These are phyloP conservation scores for Threskiornis aethiopicus DNA, from an alignment of 2,797 vertebrate genomes.

Conservation along the genomic window DNA sequence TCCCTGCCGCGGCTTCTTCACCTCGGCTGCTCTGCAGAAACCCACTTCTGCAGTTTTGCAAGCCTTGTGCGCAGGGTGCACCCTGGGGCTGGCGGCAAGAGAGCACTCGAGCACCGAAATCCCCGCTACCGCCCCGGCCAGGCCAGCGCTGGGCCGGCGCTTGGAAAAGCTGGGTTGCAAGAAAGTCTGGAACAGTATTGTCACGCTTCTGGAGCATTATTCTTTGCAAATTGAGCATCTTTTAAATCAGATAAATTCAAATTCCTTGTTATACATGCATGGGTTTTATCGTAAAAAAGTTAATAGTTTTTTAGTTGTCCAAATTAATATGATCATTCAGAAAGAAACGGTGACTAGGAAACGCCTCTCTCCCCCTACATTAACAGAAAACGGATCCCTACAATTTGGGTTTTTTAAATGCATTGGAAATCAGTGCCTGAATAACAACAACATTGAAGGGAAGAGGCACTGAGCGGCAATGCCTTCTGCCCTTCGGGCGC, in stretches of 20 bases:
- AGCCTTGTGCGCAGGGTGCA: neutral
- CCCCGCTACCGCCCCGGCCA: fast-evolving
- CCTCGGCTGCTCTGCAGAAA: neutral
- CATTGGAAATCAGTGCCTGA: neutral
- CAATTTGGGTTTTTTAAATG: neutral
- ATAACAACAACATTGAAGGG: neutral
- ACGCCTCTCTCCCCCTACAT: fast-evolving
- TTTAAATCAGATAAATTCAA: neutral
- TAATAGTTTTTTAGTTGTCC: neutral
- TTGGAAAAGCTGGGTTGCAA: neutral
- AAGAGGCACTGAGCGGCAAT: neutral
- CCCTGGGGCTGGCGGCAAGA: neutral
- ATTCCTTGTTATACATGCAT: neutral
- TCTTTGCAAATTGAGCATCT: neutral
- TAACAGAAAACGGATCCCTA: neutral
- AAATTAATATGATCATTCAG: neutral
- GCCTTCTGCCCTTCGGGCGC: neutral
- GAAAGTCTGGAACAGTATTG: neutral
- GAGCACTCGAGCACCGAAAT: fast-evolving
- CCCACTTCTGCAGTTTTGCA: neutral
- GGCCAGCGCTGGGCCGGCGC: neutral
- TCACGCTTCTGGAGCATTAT: neutral
- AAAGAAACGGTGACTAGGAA: neutral
- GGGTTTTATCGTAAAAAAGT: neutral
- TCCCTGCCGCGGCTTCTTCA: neutral